Evolutionary conservation across 2,797 vertebrate genomes (phyloP).

Genomic region (Oreochromis grahami): DNA sequence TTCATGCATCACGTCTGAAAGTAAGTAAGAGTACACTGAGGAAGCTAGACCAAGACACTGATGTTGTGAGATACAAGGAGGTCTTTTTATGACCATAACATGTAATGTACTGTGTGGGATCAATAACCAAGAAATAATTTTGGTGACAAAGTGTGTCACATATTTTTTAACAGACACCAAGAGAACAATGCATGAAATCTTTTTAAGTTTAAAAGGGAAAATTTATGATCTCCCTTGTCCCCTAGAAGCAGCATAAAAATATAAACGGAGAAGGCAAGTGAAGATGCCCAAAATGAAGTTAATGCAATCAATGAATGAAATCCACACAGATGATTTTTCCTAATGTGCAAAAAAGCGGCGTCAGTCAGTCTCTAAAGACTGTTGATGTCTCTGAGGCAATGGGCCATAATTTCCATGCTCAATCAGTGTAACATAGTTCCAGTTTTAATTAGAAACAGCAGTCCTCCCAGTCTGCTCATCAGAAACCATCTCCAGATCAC

Average conservation of each 20-base stretch:
- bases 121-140: not conserved
- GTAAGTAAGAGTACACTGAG: not conserved
- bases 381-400: not conserved
- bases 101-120: not conserved
- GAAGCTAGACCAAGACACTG: not conserved
- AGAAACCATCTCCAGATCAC: not conserved
- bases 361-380: not conserved
- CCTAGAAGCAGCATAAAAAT: not conserved
- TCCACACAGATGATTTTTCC: not conserved
- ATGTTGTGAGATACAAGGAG: not conserved
- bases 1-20: conserved; percentile 3
- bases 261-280: not conserved
- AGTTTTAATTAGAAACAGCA: not conserved
- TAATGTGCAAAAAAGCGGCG: not conserved
- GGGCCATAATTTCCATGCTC: not conserved
- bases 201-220: not conserved
- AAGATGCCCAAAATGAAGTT: not conserved
- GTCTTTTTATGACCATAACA: not conserved
- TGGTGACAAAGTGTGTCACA: not conserved
- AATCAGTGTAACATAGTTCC: not conserved
- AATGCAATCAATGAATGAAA: not conserved
- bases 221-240: not conserved
- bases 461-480: not conserved
- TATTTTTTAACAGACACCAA: not conserved
- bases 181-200: not conserved